Percentiles rank a stretch among this genome's conserved stretches.
phyloP scores from a whole-genome alignment of 2,113 vertebrate species.

The Boleophthalmus pectinirostris region DNA sequence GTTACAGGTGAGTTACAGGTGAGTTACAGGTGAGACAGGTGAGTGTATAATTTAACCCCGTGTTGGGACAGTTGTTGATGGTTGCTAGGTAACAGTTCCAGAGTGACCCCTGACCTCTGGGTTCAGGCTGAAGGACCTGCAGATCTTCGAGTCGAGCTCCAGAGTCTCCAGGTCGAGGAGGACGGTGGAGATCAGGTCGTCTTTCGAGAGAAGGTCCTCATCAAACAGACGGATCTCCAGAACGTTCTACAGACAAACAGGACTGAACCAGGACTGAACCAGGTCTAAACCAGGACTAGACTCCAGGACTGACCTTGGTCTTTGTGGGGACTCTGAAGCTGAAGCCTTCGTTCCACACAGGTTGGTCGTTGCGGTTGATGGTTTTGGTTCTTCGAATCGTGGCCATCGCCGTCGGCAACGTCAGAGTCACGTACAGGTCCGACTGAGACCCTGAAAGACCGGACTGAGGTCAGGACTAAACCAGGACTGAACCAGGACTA shows the following conservation, averaged over 20 bases:
- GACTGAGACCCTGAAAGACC: constrained; percentile 50
- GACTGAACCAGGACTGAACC: not conserved
- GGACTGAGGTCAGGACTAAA: constrained; percentile 3
- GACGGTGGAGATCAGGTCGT: constrained; percentile 66
- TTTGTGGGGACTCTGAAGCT: constrained; percentile 78
- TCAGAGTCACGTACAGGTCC: constrained; percentile 83
- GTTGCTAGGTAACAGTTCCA: no score
- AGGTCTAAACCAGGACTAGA: not conserved
- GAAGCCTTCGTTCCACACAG: constrained; percentile 86
- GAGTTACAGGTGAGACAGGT: not conserved
- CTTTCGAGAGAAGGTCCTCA: constrained; percentile 61
- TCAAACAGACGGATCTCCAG: constrained; percentile 77
- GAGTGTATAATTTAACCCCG: no score
- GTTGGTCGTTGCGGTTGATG: constrained; percentile 75
- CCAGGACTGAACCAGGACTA: not conserved
- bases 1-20: no score
- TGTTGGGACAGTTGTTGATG: no score
- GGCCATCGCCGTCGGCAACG: constrained; percentile 79
- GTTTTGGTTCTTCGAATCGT: constrained; percentile 76
- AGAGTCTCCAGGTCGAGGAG: constrained; percentile 73
- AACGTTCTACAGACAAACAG: constrained; percentile 61
- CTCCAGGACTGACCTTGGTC: constrained; percentile 77
- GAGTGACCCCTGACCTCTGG: constrained; percentile 51
- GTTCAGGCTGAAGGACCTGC: constrained; percentile 62
- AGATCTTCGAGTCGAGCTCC: constrained; percentile 45